Evolutionary conservation across 1,140 invertebrate species (phyloP), one percentile per base, ranked within the genome.

Genomic region (Lepidurus packardi): DNA sequence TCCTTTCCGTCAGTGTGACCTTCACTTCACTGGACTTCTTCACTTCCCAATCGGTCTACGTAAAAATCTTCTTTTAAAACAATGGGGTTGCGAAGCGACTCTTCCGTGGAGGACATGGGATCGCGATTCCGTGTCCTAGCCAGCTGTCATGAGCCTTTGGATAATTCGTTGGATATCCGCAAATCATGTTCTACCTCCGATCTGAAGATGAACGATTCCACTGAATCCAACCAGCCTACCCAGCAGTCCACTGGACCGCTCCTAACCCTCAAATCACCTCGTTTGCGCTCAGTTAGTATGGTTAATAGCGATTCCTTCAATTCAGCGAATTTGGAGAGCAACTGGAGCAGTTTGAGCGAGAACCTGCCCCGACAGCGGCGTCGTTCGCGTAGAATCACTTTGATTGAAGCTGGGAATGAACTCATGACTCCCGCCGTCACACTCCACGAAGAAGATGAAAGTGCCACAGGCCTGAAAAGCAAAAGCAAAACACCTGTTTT

Each of bases 281-380:
- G 53, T 1, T 13, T 65, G 21, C 53, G 53, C 53, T 65, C 53
- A 65, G 53, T 65, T 21, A 65, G 53, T 21, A 65, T 65, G 53
- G 53, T 65, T 1, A n/a, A 13, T 8, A 65, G n/a, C 13, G 21
- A 16, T 7, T 21, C 53, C 16, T 21, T 65, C 21, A 21, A 65
- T 65, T 6, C 53, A 9, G 8, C 3, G 53, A 21, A 65, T 65
- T 21, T 65, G 3, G 53, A 65, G 53, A 65, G 21, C 8, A 65
- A 21, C 13, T 65, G 53, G 53, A 5, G 4, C 16, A 13, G 16
- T 7, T 21, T 21, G 13, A 65, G 53, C 8, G 53, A 65, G 53
- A 65, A 65, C 13, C 53, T 65, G 53, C 53, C 53, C 21, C 53
- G 53, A 16, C 53, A 65, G 53, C 53, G 53, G 21, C 53, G 53